Base-by-base conservation (phyloP, 2,797 vertebrate species). In the Glossophaga mutica region DNA sequence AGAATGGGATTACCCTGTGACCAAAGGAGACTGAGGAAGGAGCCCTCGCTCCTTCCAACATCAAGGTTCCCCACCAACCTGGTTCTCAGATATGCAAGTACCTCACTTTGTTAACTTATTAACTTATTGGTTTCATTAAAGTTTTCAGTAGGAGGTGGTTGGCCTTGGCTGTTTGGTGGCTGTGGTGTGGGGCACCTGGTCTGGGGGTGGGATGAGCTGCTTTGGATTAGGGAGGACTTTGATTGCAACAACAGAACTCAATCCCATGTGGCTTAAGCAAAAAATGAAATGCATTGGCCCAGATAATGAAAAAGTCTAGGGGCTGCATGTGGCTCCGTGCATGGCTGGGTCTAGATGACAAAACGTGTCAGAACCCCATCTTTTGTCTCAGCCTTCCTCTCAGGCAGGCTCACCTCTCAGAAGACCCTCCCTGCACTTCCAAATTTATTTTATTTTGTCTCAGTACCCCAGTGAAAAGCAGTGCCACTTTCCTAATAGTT, bases 81-180 rank as follows among this genome's bases (percentile, higher is more conserved):
- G 26, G 96, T 97, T 98, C 97, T 98, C 97, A 96, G 97, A 98
- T 98, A 98, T 97, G 94, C 98, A 98, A 99, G 98, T 99, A 99
- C 99, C 98, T 99, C 99, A 99, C 99, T 99, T 98, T 98, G 99
- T 99, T 99, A 99, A 99, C 98, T 99, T 99, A 99, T 99, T 99
- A 99, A 99, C 98, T 99, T 99, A 99, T 99, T 99, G 98, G 98
- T 99, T 99, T 99, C 98, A 99, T 99, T 99, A 99, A 99, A 99
- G 97, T 98, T 99, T 99, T 99, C 99, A 98, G 98, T 97, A 98
- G 98, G 98, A 94, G 70, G 90, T 95, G 94, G 97, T 82, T 86
- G 94, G 97, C 90, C 68, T 96, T 95, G 92, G 52, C 39, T 96
- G 37, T 87, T 94, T 12, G 22, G 83, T 86, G 86, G n/a, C 42